These are phyloP conservation scores for Falco cherrug DNA, from an alignment of 2,797 vertebrate species.

Conservation along the genomic window DNA sequence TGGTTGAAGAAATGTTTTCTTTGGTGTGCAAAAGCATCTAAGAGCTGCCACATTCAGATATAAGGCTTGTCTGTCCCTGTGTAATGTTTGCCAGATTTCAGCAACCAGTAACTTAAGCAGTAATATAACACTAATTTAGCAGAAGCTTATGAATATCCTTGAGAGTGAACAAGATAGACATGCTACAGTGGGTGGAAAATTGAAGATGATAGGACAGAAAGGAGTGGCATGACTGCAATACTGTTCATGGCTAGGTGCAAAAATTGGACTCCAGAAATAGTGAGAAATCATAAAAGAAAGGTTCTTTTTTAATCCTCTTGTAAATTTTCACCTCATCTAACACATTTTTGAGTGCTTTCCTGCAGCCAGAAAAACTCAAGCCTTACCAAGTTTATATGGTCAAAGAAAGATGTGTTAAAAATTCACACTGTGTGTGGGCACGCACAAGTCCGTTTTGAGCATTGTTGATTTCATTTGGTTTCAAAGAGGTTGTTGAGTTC, in stretches of 20 bases:
- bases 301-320: neutral
- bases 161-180: neutral
- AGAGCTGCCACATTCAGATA: neutral
- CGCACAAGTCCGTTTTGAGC: neutral
- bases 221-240: neutral
- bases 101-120: neutral
- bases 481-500: neutral
- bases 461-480: neutral
- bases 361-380: neutral
- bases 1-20: neutral
- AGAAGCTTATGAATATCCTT: neutral
- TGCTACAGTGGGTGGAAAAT: rapidly evolving
- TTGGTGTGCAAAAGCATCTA: neutral
- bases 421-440: neutral
- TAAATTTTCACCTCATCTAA: neutral
- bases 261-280: neutral
- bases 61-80: neutral
- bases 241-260: neutral
- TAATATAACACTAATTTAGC: neutral
- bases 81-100: neutral
- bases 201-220: neutral
- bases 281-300: neutral
- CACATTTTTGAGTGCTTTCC: neutral
- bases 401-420: conserved; percentile 19
- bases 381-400: neutral